Base-by-base conservation (phyloP, 2,797 vertebrate species). In the Lagorchestes hirsutus region DNA sequence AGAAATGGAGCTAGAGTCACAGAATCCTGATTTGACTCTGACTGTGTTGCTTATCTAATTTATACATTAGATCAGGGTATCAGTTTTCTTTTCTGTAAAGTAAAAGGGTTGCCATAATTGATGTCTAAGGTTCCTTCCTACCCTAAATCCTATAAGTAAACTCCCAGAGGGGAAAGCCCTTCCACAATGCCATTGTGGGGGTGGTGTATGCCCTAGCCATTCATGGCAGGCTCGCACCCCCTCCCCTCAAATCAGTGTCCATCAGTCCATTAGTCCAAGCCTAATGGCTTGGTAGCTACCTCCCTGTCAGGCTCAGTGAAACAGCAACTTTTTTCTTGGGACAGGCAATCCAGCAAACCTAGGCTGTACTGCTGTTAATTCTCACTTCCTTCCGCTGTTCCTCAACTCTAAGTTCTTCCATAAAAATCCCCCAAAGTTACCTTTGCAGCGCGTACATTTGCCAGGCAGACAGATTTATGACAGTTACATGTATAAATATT, bases 401-500 rank as follows among this genome's bases (percentile, higher is more conserved):
- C 95, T 97, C 98, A 98, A 97, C 96, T 97, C 96, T 91, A 95
- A 98, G 97, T 96, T 97, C 98, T 98, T 98, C 95, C 92, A 95
- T 98, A 97, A 98, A 82, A 98, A 94, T 97, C 97, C 97, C 97
- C 98, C 98, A 98, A 98, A 99, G 98, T 98, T 99, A 99, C 98
- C 98, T 98, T 98, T 97, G 98, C 96, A 97, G 98, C 98, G 98
- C 98, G 97, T 98, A 98, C 93, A 94, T 98, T 98, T 98, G 97
- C 98, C 98, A 98, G 97, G 97, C 96, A 96, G 98, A 98, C 98
- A 98, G 98, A 99, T 98, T 98, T 98, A 98, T 98, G 98, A 98
- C 98, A 99, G 98, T 98, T 98, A 98, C 98, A 98, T 98, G 98
- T 98, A 98, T 98, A 99, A 99, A 99, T 99, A 99, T 99, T 98